A percentile compares a stretch with the other conserved stretches of the same genome.
phyloP scores from a whole-genome alignment of 2,888 invertebrate species.

The Cactoblastis cactorum region DNA sequence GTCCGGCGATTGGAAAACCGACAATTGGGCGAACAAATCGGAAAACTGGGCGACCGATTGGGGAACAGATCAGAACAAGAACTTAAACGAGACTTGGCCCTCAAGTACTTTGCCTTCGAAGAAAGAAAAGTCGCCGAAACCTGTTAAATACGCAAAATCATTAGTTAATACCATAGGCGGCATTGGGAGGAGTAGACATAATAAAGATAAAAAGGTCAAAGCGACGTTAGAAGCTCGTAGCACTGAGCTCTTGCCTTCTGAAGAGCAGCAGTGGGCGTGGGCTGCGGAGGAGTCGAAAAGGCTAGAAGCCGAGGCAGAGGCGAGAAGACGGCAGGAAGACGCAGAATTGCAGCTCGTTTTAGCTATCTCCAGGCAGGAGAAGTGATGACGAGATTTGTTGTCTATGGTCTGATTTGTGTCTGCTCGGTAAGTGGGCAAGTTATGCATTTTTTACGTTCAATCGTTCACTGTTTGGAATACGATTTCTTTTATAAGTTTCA shows the following conservation, averaged over 20 bases:
- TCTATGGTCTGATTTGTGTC: neutral
- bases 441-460: slow-evolving; percentile 3
- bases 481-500: neutral
- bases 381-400: slow-evolving; percentile 37
- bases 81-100: slow-evolving; percentile 70
- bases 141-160: slow-evolving; percentile 68
- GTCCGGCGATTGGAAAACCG: slow-evolving; percentile 47
- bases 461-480: neutral
- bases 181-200: slow-evolving; percentile 53
- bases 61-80: slow-evolving; percentile 49
- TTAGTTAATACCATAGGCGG: slow-evolving; percentile 72
- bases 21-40: slow-evolving; percentile 48
- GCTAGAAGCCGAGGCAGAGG: slow-evolving; percentile 81
- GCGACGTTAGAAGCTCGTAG: slow-evolving; percentile 36
- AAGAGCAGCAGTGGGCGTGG: slow-evolving; percentile 87
- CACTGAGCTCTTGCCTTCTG: slow-evolving; percentile 61
- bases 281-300: slow-evolving; percentile 84
- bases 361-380: slow-evolving; percentile 80
- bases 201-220: slow-evolving; percentile 57
- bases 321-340: slow-evolving; percentile 81
- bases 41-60: slow-evolving; percentile 58
- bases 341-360: slow-evolving; percentile 87
- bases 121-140: slow-evolving; percentile 71
- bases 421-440: slow-evolving; percentile 7
- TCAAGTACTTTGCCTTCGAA: slow-evolving; percentile 59